A percentile compares a stretch with the other conserved stretches of the same genome.
Evolutionary conservation across 2,888 invertebrate species (phyloP).

Genomic region (Amphimallon solstitiale): DNA sequence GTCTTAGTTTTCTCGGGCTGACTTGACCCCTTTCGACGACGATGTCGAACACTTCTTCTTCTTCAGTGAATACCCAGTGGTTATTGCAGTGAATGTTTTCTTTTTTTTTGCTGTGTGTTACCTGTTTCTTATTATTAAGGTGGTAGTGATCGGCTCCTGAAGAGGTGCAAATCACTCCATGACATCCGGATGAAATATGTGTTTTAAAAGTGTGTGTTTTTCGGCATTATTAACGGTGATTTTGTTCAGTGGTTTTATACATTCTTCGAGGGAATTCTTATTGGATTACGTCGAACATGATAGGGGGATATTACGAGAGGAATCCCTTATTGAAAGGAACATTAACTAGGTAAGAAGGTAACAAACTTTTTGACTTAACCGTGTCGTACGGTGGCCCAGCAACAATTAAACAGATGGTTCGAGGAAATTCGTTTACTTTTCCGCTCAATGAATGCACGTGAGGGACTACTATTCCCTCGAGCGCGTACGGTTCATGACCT

Average conservation of each 20-base stretch:
- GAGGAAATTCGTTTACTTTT: conserved; percentile 19
- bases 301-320: conserved; percentile 68
- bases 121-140: too few species aligned
- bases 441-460: too few species aligned
- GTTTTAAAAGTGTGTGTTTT: conserved; percentile 41
- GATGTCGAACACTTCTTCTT: too few species aligned
- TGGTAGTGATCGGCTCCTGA: conserved; percentile 19
- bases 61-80: too few species aligned
- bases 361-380: neutral
- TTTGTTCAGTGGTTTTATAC: conserved; percentile 10
- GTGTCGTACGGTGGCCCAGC: neutral
- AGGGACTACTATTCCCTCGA: too few species aligned
- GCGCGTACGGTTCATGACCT: too few species aligned
- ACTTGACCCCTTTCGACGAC: too few species aligned
- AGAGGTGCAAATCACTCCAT: conserved; percentile 38
- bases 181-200: conserved; percentile 42
- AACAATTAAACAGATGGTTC: conserved; percentile 33
- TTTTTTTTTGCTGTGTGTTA: neutral
- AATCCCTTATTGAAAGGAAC: conserved; percentile 71
- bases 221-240: conserved; percentile 39
- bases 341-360: conserved; percentile 65
- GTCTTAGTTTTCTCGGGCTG: neutral
- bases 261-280: conserved; percentile 42
- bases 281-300: conserved; percentile 53
- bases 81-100: neutral